phyloP scores from a whole-genome alignment of 2,113 vertebrate genomes.

The Notarius lentiginosus region DNA sequence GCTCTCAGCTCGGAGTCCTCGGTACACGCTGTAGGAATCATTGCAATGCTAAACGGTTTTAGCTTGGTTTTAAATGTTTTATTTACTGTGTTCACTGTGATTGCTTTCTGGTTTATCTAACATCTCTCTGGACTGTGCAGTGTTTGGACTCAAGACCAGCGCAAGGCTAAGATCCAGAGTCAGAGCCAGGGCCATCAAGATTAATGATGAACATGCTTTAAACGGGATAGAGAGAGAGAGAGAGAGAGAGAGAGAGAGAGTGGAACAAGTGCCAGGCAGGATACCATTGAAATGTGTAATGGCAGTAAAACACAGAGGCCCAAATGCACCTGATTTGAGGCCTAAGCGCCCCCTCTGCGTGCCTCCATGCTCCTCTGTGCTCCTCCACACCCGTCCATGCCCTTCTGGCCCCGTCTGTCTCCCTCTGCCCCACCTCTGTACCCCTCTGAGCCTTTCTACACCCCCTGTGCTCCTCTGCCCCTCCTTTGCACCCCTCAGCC shows the following conservation, averaged over 20 bases:
- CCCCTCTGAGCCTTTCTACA: no score
- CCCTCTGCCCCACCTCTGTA: no score
- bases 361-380: no score
- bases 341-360: not conserved
- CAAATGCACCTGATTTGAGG: constrained; percentile 8
- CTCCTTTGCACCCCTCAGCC: no score
- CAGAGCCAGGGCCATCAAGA: constrained; percentile 5
- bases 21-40: not conserved
- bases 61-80: not conserved
- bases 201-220: constrained; percentile 33
- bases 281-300: constrained; percentile 26
- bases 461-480: no score
- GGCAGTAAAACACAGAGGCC: constrained; percentile 27
- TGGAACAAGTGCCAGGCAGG: not conserved
- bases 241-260: not conserved
- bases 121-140: constrained; percentile 15
- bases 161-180: constrained; percentile 16
- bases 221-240: constrained; percentile 8
- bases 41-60: not conserved
- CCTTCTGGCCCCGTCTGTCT: no score
- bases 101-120: constrained; percentile 1
- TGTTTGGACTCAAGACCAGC: constrained; percentile 13
- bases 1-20: not conserved
- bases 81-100: not conserved
- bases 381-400: no score